Evolutionary conservation across 53 echinoderm and acorn worm genomes (phyloP).

Genomic region (Apostichopus leukothele): DNA sequence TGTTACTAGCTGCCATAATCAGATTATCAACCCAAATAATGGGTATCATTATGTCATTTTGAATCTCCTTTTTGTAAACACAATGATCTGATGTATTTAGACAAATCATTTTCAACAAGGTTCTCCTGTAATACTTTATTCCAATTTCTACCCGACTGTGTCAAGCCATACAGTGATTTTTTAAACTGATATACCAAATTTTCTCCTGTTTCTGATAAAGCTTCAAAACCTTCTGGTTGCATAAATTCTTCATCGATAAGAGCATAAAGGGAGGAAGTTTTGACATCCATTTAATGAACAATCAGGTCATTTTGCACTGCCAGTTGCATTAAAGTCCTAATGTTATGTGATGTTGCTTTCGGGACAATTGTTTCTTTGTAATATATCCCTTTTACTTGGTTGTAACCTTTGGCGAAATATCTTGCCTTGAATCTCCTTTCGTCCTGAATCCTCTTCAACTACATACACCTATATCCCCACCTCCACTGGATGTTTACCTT

Average conservation of each 20-base stretch:
- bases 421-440: neutral
- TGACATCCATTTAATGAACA: no score
- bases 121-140: constrained; percentile 47
- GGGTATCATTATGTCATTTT: constrained; percentile 27
- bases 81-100: neutral
- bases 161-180: constrained; percentile 51
- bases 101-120: constrained; percentile 2
- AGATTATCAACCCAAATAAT: constrained; percentile 38
- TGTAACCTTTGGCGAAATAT: neutral
- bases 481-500: neutral
- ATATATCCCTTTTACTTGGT: neutral
- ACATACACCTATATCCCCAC: neutral
- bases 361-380: neutral
- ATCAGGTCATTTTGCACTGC: neutral
- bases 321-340: neutral
- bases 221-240: neutral
- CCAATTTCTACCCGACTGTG: constrained; percentile 50
- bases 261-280: no score
- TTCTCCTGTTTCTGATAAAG: neutral
- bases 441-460: neutral
- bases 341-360: neutral
- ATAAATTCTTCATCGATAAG: no score
- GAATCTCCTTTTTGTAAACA: constrained; percentile 27
- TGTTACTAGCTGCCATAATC: constrained; percentile 16
- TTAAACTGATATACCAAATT: constrained; percentile 48